Base-by-base conservation (phyloP, 2,113 vertebrate genomes). In the Cottus gobio region DNA sequence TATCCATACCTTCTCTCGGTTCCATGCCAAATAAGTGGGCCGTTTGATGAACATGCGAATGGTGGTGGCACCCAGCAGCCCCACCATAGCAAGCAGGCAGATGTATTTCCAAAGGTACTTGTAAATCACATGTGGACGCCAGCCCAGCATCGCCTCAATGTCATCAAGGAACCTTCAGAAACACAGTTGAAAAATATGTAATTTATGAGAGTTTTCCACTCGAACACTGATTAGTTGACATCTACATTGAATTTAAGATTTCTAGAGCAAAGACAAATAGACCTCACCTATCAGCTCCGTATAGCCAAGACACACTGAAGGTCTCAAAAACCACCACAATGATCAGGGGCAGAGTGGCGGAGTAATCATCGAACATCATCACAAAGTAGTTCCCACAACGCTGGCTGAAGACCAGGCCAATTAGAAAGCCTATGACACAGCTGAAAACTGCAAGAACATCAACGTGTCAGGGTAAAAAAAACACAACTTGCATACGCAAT, bases 381-480 rank as follows among this genome's bases (percentile, higher is more conserved):
- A 96, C 94, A 75, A 95, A 96, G 87, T 97, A 97, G 92, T 93
- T 93, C 31, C 96, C 96, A 31, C 95, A 93, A n/a, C 95, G 93
- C 75, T 94, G 94, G 3, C 92, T 93, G 84, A 97, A 96, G 79
- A 96, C 54, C 65, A 97, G 86, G 65, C 96, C 93, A 0, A 95
- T 91, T 79, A 96, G 2, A 48, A 96, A 97, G 76, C 95, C 94
- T 28, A 91, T 0, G 15, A 82, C 0, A 68, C 93, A 96, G 91
- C 91, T 91, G 70, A 92, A 46, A 77, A 93, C 96, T 98, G 88
- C 0, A 44, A 28, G 1, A 22, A 54, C 13, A 72, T 11, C 1
- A 4, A 56, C 13, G 58, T 2, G 60, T 69, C 2, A 0, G 12
- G 12, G 15, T 22, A 31, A 24, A n/a, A 16, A 31, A 24, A n/a